Evolutionary conservation across 2,113 vertebrate species (phyloP), one percentile per base, ranked within the genome.

Genomic region (Pluvialis apricaria): DNA sequence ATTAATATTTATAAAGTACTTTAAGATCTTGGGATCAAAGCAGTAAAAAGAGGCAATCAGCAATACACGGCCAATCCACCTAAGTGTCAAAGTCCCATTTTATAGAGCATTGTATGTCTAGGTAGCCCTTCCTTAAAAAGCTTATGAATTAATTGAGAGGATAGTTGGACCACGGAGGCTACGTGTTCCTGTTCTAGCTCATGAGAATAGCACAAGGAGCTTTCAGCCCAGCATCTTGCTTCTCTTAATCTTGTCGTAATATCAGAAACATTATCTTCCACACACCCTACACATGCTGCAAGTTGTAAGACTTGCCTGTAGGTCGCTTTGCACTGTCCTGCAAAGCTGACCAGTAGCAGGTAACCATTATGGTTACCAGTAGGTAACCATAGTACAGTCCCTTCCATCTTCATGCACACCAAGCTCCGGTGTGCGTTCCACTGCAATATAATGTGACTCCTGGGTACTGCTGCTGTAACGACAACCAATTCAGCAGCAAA

Each of bases 1-100:
- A 96, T 96, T 97, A 97, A 97, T 96, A 95, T 94, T 96, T 96
- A 96, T 97, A 90, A 96, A 97, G 88, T 73, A 88, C 78, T 96
- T 97, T 90, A 91, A 96, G 92, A 94, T 95, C 85, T 78, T 92
- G 49, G 75, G 87, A 97, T 96, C 96, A 97, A 96, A 96, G 96
- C 85, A 86, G 88, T 97, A 95, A 95, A 96, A 96, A 90, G 85
- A 85, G 58, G 94, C 85, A 96, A 96, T 96, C 95, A 91, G 93
- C 73, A 85, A 70, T 83, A 95, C 85, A 92, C 55, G 64, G 82
- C 42, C 45, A 92, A 95, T 92, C 76, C 76, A 70, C 55, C 83
- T 64, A 86, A 80, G 64, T 90, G 93, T 92, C 90, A 51, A 88
- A 86, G 64, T 86, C 42, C 38, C 66, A 47, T 96, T 93, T 96